Percentiles rank a stretch among this genome's conserved stretches.
Conservation (phyloP, 2,113 vertebrate genomes). For the Indicator maculatus region DNA sequence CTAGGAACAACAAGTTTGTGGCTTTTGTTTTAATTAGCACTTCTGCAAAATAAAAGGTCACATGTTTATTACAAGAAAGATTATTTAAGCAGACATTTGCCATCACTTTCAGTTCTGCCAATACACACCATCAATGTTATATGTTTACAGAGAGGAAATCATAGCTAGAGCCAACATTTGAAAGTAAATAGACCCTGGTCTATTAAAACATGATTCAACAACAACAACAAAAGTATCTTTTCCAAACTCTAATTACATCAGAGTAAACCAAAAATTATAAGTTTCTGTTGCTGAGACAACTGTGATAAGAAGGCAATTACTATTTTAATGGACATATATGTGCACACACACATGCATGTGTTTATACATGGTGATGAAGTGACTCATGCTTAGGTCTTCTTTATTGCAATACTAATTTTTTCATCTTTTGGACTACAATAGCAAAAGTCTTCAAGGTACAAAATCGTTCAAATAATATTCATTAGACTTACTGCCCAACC, state of each 20-base stretch:
- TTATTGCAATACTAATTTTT: background rate
- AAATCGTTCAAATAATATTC: background rate
- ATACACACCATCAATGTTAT: background rate
- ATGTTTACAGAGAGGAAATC: background rate
- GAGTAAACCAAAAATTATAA: background rate
- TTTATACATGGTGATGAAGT: background rate
- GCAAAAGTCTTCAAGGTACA: background rate
- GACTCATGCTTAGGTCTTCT: background rate
- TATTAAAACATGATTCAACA: background rate
- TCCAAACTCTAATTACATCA: background rate
- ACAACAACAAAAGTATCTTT: background rate
- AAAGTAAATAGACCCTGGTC: background rate
- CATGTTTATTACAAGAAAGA: background rate
- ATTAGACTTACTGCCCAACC: background rate
- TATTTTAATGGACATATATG: background rate
- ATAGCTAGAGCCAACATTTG: background rate
- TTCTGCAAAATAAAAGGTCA: slow-evolving; percentile 13
- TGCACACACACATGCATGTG: background rate
- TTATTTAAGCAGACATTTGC: background rate
- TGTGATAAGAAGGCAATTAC: background rate
- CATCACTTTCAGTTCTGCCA: background rate
- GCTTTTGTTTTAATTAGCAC: background rate
- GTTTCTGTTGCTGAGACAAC: background rate
- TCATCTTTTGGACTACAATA: background rate
- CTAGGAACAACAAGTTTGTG: background rate